These are phyloP conservation scores for Orchestes rusci DNA, from an alignment of 2,888 invertebrate species.

Conservation along the genomic window DNA sequence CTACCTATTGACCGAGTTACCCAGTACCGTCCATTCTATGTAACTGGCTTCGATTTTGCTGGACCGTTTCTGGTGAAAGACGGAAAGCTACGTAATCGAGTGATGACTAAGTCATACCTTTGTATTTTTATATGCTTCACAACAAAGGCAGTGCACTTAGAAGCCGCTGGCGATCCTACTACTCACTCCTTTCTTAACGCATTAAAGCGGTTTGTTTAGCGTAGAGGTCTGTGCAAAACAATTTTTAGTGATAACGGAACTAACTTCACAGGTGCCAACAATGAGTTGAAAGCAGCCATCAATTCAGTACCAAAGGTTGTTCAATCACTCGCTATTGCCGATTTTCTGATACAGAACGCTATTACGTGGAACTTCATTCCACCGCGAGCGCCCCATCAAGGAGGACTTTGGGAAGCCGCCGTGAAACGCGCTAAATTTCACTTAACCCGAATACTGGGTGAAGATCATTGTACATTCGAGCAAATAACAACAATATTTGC, in stretches of 20 bases:
- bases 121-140: conserved; percentile 23
- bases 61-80: conserved; percentile 23
- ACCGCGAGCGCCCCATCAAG: too few species aligned
- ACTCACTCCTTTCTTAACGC: conserved; percentile 15
- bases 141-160: conserved; percentile 23
- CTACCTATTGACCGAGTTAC: conserved; percentile 16
- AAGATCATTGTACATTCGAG: too few species aligned
- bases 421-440: too few species aligned
- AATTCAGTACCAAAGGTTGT: too few species aligned
- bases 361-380: too few species aligned
- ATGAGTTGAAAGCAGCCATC: conserved; percentile 9
- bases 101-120: conserved; percentile 19
- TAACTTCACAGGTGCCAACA: conserved; percentile 10
- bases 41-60: conserved; percentile 20
- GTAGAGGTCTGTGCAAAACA: conserved; percentile 13
- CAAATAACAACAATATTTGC: conserved; percentile 26
- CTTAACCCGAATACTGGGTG: too few species aligned
- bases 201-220: conserved; percentile 13
- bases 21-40: conserved; percentile 17
- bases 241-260: conserved; percentile 16
- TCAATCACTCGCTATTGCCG: too few species aligned
- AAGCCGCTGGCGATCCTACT: conserved; percentile 12
- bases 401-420: too few species aligned
- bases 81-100: conserved; percentile 19
- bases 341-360: too few species aligned